Conservation (phyloP, 1,140 invertebrate species). For the Penaeus chinensis region DNA sequence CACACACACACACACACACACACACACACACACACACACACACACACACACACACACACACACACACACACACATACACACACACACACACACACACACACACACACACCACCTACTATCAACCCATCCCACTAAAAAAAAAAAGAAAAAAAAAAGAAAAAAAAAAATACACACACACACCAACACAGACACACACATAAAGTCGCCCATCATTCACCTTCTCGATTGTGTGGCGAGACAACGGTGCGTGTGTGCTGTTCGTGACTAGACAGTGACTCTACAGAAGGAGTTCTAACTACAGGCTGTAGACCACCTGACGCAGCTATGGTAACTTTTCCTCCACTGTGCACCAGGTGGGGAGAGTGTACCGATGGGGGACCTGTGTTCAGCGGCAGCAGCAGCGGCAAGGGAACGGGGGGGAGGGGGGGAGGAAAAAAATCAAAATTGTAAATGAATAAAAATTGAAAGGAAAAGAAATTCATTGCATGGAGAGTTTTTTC, state of each 20-base stretch:
- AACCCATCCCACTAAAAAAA: too few species aligned
- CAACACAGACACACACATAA: not conserved
- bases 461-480: not conserved
- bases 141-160: too few species aligned
- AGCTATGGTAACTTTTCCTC: conserved; percentile 66
- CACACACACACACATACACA: too few species aligned
- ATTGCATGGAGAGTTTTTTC: too few species aligned
- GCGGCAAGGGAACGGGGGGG: not conserved
- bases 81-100: too few species aligned
- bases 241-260: conserved; percentile 63
- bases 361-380: conserved; percentile 67
- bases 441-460: conserved; percentile 4
- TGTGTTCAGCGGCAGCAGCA: conserved; percentile 50
- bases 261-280: conserved; percentile 65
- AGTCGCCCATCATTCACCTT: conserved; percentile 41
- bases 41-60: too few species aligned
- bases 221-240: conserved; percentile 66
- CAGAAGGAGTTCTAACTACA: conserved; percentile 64
- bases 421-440: not conserved
- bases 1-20: too few species aligned
- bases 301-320: conserved; percentile 65
- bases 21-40: too few species aligned
- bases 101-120: too few species aligned
- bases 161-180: too few species aligned
- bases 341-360: conserved; percentile 67